A percentile compares a stretch with the other conserved stretches of the same genome.
These are phyloP conservation scores for Discoglossus pictus DNA, from an alignment of 2,797 vertebrate species.

Conservation along the genomic window DNA sequence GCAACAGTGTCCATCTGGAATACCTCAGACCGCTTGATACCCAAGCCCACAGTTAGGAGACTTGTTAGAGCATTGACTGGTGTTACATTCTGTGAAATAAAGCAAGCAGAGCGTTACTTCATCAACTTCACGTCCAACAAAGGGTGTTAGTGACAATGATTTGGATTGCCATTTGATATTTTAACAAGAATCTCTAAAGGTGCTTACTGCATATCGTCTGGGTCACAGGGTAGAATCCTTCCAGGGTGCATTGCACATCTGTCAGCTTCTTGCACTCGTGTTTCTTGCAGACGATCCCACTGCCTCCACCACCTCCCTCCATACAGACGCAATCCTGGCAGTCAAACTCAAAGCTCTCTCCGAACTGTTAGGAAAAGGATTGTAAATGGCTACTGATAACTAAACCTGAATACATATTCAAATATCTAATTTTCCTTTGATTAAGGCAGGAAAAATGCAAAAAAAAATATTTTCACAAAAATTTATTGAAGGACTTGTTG, in stretches of 20 bases:
- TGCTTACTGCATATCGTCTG: constrained; percentile 65
- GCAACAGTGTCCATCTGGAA: constrained; percentile 78
- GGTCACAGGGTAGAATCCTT: constrained; percentile 73
- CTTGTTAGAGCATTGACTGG: constrained; percentile 66
- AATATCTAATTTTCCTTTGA: too few relatives aligned
- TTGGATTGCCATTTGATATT: not conserved
- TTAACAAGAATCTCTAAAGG: not conserved
- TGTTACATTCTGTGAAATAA: constrained; percentile 69
- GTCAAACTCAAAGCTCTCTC: constrained; percentile 80
- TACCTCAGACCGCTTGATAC: constrained; percentile 59
- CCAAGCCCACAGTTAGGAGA: constrained; percentile 70
- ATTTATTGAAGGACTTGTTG: too few relatives aligned
- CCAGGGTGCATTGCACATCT: constrained; percentile 62
- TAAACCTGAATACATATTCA: too few relatives aligned
- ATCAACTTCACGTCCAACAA: too few relatives aligned
- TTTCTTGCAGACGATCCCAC: constrained; percentile 73
- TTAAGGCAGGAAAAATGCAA: too few relatives aligned
- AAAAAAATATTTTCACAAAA: too few relatives aligned
- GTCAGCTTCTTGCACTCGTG: constrained; percentile 65
- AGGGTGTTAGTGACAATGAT: not conserved
- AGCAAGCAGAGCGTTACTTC: not conserved
- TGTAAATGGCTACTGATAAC: not conserved
- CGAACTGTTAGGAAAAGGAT: constrained; percentile 70
- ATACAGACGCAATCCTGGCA: constrained; percentile 86
- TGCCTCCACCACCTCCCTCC: constrained; percentile 71